phyloP scores from a whole-genome alignment of 2,797 vertebrate species.

The Crypturellus tataupa region DNA sequence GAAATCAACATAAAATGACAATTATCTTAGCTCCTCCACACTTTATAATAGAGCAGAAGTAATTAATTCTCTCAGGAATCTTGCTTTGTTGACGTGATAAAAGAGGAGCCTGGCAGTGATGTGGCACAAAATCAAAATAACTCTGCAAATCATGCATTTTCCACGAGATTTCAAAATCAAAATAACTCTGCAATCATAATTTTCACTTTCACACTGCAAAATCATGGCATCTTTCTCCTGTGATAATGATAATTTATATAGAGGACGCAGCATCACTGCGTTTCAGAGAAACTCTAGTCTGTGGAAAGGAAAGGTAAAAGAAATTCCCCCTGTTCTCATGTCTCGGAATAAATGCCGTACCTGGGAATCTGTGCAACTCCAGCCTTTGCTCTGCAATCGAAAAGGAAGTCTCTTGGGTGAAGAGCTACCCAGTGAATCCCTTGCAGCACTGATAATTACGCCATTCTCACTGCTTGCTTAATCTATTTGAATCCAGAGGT shows the following conservation, averaged over 20 bases:
- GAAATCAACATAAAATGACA: constrained; percentile 72
- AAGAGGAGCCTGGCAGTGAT: constrained; percentile 70
- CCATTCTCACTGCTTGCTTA: constrained; percentile 79
- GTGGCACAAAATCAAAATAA: constrained; percentile 70
- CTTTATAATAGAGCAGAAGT: constrained; percentile 56
- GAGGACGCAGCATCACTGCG: neutral
- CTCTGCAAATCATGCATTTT: constrained; percentile 62
- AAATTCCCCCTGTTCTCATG: neutral
- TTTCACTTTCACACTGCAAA: constrained; percentile 22
- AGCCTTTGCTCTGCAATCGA: constrained; percentile 56
- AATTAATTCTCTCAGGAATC: constrained; percentile 66
- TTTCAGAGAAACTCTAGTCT: neutral
- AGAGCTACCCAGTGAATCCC: constrained; percentile 70
- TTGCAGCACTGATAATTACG: constrained; percentile 74
- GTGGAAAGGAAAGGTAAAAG: neutral
- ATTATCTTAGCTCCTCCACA: constrained; percentile 63
- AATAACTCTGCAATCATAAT: constrained; percentile 62
- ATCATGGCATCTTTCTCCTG: constrained; percentile 37
- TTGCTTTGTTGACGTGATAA: constrained; percentile 74
- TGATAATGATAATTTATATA: constrained; percentile 38
- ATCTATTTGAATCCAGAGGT: constrained; percentile 84
- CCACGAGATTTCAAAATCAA: constrained; percentile 68
- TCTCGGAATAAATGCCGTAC: constrained; percentile 6
- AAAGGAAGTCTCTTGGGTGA: constrained; percentile 69
- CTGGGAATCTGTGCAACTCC: constrained; percentile 25